These are phyloP conservation scores for Hycleus phaleratus DNA, from an alignment of 1,140 invertebrate genomes.

Conservation along the genomic window DNA sequence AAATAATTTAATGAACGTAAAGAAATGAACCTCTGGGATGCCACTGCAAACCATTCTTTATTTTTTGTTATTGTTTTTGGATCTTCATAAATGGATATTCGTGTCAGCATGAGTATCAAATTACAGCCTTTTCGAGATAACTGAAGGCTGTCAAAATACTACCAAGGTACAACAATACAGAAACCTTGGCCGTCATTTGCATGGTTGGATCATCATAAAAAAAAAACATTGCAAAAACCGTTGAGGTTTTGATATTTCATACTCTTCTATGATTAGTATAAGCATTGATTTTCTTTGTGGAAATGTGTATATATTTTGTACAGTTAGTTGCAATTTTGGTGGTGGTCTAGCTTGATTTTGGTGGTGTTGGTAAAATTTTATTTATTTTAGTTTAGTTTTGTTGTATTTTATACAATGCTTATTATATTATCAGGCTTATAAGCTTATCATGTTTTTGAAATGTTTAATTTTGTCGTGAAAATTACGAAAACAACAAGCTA, in stretches of 20 bases:
- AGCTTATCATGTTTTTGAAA: constrained; percentile 17
- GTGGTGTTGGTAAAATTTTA: constrained; percentile 5
- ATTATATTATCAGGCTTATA: constrained; percentile 17
- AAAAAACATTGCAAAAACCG: no score
- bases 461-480: not conserved
- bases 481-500: not conserved
- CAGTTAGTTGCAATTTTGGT: not conserved
- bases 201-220: no score
- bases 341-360: constrained; percentile 1
- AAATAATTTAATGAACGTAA: constrained; percentile 34
- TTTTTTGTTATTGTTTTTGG: not conserved
- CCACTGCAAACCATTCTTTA: constrained; percentile 3
- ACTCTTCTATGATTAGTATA: not conserved
- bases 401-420: constrained; percentile 4
- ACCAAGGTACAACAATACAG: no score
- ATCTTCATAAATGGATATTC: constrained; percentile 1
- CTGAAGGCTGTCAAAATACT: no score
- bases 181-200: no score
- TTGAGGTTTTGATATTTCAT: no score
- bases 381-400: constrained; percentile 1
- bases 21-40: constrained; percentile 1
- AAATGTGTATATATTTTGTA: constrained; percentile 18
- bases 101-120: constrained; percentile 10
- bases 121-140: constrained; percentile 2
- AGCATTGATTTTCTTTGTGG: constrained; percentile 8